phyloP scores from a whole-genome alignment of 2,888 invertebrate genomes.

The Pseudococcus viburni region DNA sequence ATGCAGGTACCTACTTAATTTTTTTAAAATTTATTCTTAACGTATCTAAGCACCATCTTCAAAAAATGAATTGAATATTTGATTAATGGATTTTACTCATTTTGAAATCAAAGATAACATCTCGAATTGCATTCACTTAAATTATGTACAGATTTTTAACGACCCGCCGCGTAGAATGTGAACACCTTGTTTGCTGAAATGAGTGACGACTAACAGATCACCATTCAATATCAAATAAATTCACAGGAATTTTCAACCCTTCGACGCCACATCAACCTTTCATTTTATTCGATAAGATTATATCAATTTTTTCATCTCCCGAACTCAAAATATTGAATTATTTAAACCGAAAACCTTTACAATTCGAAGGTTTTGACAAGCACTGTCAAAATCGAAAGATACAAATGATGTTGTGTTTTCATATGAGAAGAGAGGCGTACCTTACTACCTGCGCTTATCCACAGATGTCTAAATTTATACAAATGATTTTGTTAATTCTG shows the following conservation, averaged over 20 bases:
- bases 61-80: no score
- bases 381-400: neutral
- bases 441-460: neutral
- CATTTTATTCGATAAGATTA: neutral
- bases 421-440: neutral
- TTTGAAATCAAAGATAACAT: no score
- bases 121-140: no score
- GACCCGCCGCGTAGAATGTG: no score
- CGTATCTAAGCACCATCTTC: no score
- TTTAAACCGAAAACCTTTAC: neutral
- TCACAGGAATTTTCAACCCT: neutral
- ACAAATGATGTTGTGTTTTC: neutral
- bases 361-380: neutral
- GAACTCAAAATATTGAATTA: neutral
- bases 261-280: neutral
- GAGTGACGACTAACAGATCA: no score
- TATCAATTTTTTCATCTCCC: neutral
- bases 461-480: neutral
- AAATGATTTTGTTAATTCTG: slow-evolving; percentile 4
- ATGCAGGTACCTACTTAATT: no score
- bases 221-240: no score
- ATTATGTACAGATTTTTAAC: no score
- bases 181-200: no score
- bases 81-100: no score
- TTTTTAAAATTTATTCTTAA: no score